phyloP scores from a whole-genome alignment of 2,113 vertebrate species.

The Bucco capensis region DNA sequence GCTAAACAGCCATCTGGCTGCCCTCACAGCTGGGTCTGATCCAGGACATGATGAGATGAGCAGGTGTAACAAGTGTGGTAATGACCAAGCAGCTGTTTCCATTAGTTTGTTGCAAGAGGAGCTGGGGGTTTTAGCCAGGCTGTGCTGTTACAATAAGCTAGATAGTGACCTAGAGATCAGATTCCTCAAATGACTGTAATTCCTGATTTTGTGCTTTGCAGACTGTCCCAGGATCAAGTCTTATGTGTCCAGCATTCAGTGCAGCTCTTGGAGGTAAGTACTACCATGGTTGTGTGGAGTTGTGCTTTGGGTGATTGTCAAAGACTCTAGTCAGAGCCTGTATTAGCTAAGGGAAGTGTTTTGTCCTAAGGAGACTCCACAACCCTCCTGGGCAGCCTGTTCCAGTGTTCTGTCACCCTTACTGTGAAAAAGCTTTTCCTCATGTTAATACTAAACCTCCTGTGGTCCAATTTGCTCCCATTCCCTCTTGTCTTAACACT shows the following conservation, averaged over 20 bases:
- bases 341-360: not conserved
- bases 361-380: too few relatives aligned
- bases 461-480: too few relatives aligned
- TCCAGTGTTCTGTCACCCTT: too few relatives aligned
- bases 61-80: not conserved
- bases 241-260: not conserved
- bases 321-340: not conserved
- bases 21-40: not conserved
- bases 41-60: not conserved
- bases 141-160: not conserved
- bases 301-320: not conserved
- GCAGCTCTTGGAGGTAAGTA: not conserved
- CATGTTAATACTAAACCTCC: too few relatives aligned
- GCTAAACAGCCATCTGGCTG: not conserved
- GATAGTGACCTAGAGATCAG: not conserved
- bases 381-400: too few relatives aligned
- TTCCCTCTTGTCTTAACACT: too few relatives aligned
- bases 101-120: not conserved
- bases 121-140: not conserved
- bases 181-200: not conserved
- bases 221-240: not conserved
- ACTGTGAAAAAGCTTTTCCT: too few relatives aligned
- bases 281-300: not conserved
- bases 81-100: slow-evolving; percentile 2
- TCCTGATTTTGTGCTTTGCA: not conserved